phyloP scores from a whole-genome alignment of 2,797 vertebrate genomes.

The Pseudotriccus pelzelni region DNA sequence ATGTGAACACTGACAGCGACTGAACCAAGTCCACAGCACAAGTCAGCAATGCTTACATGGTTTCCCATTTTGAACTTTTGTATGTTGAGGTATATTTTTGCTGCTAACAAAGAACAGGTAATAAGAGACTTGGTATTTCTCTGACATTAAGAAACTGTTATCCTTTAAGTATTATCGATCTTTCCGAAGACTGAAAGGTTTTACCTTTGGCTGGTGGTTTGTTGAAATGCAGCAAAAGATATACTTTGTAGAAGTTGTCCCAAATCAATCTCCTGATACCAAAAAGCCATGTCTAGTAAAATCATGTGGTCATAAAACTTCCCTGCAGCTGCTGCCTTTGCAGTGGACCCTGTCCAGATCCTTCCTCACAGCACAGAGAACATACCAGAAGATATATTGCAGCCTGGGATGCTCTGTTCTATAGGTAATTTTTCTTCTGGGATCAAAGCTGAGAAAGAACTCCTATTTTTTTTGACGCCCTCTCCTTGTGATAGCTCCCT shows the following conservation, averaged over 20 bases:
- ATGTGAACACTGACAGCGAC: background rate
- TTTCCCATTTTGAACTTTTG: background rate
- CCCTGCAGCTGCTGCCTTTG: background rate
- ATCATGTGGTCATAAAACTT: background rate
- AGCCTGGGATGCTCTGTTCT: background rate
- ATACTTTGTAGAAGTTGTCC: background rate
- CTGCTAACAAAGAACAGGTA: background rate
- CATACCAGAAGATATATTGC: background rate
- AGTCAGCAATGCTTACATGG: background rate
- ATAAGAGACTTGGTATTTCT: background rate
- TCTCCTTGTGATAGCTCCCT: background rate
- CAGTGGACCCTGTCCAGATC: background rate
- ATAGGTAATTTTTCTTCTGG: background rate
- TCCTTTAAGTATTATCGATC: background rate
- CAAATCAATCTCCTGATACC: background rate
- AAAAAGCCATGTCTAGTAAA: background rate
- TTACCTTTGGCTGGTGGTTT: background rate
- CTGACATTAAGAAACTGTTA: background rate
- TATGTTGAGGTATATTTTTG: background rate
- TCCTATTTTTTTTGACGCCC: background rate
- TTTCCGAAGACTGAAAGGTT: background rate
- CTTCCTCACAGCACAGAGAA: background rate
- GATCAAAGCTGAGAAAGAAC: background rate
- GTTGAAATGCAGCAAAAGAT: background rate
- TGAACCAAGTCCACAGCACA: background rate